These are phyloP conservation scores for Oriolus oriolus DNA, from an alignment of 2,113 vertebrate genomes.

Conservation along the genomic window DNA sequence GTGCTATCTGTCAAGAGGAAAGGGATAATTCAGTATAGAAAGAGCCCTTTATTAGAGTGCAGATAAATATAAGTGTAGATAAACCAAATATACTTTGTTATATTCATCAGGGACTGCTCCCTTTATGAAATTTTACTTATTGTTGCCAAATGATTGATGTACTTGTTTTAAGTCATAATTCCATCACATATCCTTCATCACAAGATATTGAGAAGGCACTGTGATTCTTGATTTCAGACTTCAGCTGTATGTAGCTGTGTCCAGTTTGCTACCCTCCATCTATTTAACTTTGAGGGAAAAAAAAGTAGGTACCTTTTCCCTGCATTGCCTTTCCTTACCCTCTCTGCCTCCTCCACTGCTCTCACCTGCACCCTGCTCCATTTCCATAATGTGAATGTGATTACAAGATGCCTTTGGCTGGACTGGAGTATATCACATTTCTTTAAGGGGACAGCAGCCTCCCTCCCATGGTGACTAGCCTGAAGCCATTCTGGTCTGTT, in stretches of 20 bases:
- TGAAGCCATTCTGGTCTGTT: not conserved
- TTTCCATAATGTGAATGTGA: not conserved
- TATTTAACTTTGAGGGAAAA: not conserved
- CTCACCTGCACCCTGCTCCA: not conserved
- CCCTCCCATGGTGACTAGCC: not conserved
- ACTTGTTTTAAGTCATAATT: not conserved
- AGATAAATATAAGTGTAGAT: conserved; percentile 34
- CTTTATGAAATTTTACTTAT: not conserved
- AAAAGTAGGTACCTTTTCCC: not conserved
- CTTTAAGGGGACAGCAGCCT: not conserved
- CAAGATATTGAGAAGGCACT: not conserved
- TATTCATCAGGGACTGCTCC: not conserved
- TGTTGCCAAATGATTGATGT: not conserved
- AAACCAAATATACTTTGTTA: not conserved
- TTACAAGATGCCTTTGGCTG: not conserved
- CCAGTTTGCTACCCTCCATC: not conserved
- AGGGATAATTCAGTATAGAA: conserved; percentile 2
- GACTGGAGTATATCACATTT: not conserved
- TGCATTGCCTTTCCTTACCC: not conserved
- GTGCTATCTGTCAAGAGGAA: conserved; percentile 33
- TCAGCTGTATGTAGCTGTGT: not conserved
- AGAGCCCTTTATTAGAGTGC: not conserved
- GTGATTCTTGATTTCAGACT: not conserved
- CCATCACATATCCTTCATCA: not conserved
- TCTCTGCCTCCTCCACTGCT: not conserved